These are phyloP conservation scores for Lissocephala sabroskyi DNA, from an alignment of 2,888 invertebrate genomes.

Conservation along the genomic window DNA sequence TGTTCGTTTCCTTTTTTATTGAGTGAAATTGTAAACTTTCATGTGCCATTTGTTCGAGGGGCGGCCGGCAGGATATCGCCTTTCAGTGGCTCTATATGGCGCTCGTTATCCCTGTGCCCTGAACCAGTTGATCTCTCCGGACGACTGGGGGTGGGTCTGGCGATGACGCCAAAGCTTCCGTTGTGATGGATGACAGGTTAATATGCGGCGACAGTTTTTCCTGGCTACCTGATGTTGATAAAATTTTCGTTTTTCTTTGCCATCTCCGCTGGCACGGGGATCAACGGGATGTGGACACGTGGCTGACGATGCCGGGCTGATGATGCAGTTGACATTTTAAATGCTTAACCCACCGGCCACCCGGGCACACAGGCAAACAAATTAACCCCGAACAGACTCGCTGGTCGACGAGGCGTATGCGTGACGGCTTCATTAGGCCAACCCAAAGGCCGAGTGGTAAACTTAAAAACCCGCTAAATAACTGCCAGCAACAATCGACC, in stretches of 20 bases:
- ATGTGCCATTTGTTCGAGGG: conserved; percentile 57
- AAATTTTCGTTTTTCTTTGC: conserved; percentile 46
- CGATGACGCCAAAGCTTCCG: conserved; percentile 46
- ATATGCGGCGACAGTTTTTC: conserved; percentile 63
- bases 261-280: no score
- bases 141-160: background rate
- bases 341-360: conserved; percentile 42
- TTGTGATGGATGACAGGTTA: conserved; percentile 67
- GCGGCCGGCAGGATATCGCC: no score
- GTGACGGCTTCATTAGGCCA: conserved; percentile 48
- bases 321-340: conserved; percentile 45
- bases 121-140: conserved; percentile 9
- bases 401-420: conserved; percentile 39
- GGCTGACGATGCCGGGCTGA: no score
- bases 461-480: conserved; percentile 52
- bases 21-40: conserved; percentile 61
- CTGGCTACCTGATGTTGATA: conserved; percentile 64
- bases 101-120: conserved; percentile 64
- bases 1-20: no score
- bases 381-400: conserved; percentile 50
- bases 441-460: background rate
- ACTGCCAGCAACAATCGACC: conserved; percentile 21
- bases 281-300: no score
- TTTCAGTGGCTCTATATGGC: no score
- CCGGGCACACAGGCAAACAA: conserved; percentile 36